Evolutionary conservation across 2,888 invertebrate genomes (phyloP).

Genomic region (Troides helena): DNA sequence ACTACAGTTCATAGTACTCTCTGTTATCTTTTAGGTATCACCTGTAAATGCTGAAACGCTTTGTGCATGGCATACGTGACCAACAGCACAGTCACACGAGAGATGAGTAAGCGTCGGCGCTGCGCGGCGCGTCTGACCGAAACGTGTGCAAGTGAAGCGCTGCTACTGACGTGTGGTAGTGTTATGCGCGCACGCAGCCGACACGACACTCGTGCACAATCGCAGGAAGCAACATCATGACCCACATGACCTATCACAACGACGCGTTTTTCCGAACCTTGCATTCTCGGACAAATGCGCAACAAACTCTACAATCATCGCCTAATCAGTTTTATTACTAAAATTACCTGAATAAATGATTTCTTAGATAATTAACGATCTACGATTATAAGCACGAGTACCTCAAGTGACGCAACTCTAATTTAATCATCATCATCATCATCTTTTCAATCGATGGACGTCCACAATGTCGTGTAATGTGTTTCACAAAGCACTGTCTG

Average conservation of each 20-base stretch:
- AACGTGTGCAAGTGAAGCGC: background rate
- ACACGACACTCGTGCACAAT: slow-evolving; percentile 1
- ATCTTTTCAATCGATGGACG: too few species aligned
- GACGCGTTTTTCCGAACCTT: background rate
- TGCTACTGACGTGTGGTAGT: background rate
- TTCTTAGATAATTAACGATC: too few species aligned
- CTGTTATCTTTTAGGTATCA: background rate
- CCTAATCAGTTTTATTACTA: too few species aligned
- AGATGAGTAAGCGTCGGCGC: too few species aligned
- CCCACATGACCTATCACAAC: slow-evolving; percentile 24
- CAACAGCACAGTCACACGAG: slow-evolving; percentile 4
- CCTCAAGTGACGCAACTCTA: too few species aligned
- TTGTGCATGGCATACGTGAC: slow-evolving; percentile 15
- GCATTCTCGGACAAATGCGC: background rate
- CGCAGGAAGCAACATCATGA: slow-evolving; percentile 17
- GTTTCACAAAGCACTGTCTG: too few species aligned
- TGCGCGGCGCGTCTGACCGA: background rate
- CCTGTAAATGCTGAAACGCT: background rate
- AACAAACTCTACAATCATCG: too few species aligned
- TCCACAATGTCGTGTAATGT: too few species aligned
- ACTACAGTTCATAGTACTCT: too few species aligned
- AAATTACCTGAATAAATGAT: too few species aligned
- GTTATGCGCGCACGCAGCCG: background rate
- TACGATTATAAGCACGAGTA: too few species aligned
- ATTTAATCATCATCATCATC: too few species aligned